phyloP scores from a whole-genome alignment of 1,140 invertebrate species.

The Micrasema longulum region DNA sequence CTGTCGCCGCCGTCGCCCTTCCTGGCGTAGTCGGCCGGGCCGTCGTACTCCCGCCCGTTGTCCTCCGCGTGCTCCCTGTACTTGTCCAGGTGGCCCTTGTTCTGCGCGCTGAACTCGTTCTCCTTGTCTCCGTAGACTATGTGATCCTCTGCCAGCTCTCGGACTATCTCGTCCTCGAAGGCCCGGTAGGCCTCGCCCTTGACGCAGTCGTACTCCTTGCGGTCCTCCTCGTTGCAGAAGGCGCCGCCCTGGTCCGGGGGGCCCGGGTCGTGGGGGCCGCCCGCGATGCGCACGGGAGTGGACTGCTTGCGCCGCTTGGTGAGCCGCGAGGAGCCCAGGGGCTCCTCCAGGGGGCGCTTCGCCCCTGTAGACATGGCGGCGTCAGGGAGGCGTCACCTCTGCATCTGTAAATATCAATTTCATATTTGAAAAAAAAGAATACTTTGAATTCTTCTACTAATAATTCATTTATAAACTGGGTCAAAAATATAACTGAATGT shows the following conservation, averaged over 20 bases:
- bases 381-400: slow-evolving; percentile 53
- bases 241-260: slow-evolving; percentile 7
- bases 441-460: too few species aligned
- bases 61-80: slow-evolving; percentile 43
- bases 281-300: slow-evolving; percentile 52
- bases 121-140: slow-evolving; percentile 25
- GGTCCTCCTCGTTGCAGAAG: not conserved
- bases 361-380: slow-evolving; percentile 53
- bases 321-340: slow-evolving; percentile 41
- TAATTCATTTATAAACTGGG: too few species aligned
- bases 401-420: slow-evolving; percentile 48
- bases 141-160: slow-evolving; percentile 5
- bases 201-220: slow-evolving; percentile 31
- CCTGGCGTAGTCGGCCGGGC: not conserved
- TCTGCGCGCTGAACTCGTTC: slow-evolving; percentile 10
- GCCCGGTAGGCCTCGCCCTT: slow-evolving; percentile 9
- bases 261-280: slow-evolving; percentile 42
- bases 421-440: too few species aligned
- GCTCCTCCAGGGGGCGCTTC: slow-evolving; percentile 46
- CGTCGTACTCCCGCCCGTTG: slow-evolving; percentile 22
- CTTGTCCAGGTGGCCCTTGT: slow-evolving; percentile 38
- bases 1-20: slow-evolving; percentile 40
- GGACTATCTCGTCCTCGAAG: slow-evolving; percentile 18
- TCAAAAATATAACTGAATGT: too few species aligned
- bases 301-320: slow-evolving; percentile 53